A percentile compares a stretch with the other conserved stretches of the same genome.
Conservation (phyloP, 2,113 vertebrate genomes). For the Panthera uncia region DNA sequence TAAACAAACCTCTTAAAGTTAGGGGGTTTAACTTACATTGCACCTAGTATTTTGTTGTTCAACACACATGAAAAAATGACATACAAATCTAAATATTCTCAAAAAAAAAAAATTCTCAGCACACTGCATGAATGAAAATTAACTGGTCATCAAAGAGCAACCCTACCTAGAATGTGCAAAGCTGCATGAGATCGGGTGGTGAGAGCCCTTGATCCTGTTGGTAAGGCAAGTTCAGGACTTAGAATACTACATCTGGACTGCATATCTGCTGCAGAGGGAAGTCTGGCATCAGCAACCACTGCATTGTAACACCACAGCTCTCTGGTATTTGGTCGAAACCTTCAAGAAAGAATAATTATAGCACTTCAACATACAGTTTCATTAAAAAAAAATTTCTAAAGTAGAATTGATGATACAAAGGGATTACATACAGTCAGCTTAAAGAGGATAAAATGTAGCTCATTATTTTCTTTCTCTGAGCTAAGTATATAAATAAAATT, state of each 20-base stretch:
- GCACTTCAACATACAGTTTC: background rate
- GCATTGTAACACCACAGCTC: conserved; percentile 99
- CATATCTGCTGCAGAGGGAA: conserved; percentile 93
- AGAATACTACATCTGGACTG: conserved; percentile 96
- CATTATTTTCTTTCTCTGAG: background rate
- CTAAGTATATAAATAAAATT: background rate
- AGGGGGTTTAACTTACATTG: background rate
- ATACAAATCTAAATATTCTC: conserved; percentile 21
- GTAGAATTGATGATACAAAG: background rate
- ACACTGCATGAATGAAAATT: background rate
- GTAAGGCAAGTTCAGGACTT: conserved; percentile 96
- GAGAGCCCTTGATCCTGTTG: conserved; percentile 93
- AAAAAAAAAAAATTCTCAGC: background rate
- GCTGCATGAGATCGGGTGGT: conserved; percentile 98
- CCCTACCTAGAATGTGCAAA: conserved; percentile 94
- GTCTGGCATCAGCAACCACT: conserved; percentile 96
- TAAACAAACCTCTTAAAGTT: background rate
- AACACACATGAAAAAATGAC: background rate
- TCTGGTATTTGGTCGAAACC: conserved; percentile 92
- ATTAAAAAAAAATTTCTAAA: background rate
- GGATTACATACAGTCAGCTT: background rate
- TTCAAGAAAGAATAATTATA: conserved; percentile 76
- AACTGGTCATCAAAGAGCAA: background rate
- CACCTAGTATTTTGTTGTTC: background rate
- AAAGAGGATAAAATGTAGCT: background rate